These are phyloP conservation scores for Hypsopygia costalis DNA, from an alignment of 2,888 invertebrate species.

Conservation along the genomic window DNA sequence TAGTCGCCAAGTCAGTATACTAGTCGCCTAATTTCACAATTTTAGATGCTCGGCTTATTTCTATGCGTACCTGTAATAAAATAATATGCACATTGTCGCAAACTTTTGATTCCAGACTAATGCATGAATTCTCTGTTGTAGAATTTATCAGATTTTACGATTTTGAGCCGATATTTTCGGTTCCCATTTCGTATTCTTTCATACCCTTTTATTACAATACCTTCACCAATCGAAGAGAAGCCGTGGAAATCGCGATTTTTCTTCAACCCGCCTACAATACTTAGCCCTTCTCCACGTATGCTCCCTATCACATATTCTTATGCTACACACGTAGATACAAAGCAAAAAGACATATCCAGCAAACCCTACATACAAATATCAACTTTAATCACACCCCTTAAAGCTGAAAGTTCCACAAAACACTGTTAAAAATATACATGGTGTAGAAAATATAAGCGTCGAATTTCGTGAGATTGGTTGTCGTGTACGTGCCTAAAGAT, in stretches of 20 bases:
- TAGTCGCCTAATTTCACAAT: no score
- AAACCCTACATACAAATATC: not conserved
- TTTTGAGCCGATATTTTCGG: no score
- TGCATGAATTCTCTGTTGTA: no score
- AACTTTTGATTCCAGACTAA: no score
- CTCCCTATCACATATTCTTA: slow-evolving; percentile 28
- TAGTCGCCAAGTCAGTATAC: no score
- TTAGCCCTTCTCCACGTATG: slow-evolving; percentile 29
- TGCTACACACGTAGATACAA: not conserved
- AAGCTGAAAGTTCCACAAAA: not conserved
- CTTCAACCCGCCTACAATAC: slow-evolving; percentile 36
- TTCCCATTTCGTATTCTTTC: no score
- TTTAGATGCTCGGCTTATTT: no score
- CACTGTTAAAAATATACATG: not conserved
- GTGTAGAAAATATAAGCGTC: not conserved
- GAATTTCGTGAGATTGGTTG: slow-evolving; percentile 6
- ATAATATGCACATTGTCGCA: no score
- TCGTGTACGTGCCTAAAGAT: slow-evolving; percentile 5
- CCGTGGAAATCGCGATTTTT: slow-evolving; percentile 48
- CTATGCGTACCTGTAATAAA: no score
- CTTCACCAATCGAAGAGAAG: slow-evolving; percentile 50
- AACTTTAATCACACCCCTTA: not conserved
- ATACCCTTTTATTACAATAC: no score
- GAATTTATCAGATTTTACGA: no score
- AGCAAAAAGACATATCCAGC: not conserved